Evolutionary conservation across 2,113 vertebrate genomes (phyloP).

Genomic region (Dolichotis patagonum): DNA sequence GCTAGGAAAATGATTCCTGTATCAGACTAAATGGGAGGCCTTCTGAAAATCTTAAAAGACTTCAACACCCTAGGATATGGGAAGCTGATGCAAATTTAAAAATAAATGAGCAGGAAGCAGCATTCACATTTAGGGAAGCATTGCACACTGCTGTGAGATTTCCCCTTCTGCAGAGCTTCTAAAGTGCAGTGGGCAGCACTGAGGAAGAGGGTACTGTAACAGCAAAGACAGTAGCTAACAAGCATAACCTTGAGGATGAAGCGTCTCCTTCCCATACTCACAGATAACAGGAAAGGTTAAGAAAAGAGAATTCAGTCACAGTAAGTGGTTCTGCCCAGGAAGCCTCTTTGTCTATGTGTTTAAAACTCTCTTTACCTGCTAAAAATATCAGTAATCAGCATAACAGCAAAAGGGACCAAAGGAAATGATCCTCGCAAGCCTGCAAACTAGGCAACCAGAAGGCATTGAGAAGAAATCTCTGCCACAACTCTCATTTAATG

Average conservation of each 20-base stretch:
- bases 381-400: not conserved
- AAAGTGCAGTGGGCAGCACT: not conserved
- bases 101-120: not conserved
- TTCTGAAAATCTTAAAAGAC: not conserved
- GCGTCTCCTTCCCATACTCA: not conserved
- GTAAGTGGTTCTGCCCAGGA: not conserved
- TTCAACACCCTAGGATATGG: not conserved
- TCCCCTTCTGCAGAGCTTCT: not conserved
- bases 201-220: not conserved
- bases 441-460: not conserved
- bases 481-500: not conserved
- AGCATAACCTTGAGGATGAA: rapidly evolving
- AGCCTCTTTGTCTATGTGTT: not conserved
- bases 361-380: not conserved
- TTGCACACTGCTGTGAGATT: not conserved
- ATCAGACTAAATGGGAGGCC: not conserved
- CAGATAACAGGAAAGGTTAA: not conserved
- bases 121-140: not conserved
- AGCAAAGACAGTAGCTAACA: not conserved
- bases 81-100: not conserved
- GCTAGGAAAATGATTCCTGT: not conserved
- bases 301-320: not conserved
- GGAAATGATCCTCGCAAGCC: not conserved
- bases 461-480: too few relatives aligned
- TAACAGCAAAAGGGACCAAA: not conserved